Conservation (phyloP, 2,888 invertebrate species). For the Watsonalla binaria region DNA sequence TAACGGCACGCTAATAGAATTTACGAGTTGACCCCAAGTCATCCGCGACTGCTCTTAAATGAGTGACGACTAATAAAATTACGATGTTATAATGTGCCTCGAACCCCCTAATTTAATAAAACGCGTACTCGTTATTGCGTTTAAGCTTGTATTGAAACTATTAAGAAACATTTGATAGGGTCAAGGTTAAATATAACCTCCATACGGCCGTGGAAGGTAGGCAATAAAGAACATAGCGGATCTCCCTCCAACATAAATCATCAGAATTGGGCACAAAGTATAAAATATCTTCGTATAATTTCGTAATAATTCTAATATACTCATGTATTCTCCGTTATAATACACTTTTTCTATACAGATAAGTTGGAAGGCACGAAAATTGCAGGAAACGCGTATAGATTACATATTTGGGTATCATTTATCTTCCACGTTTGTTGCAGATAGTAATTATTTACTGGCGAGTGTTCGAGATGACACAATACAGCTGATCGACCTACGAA, state of each 20-base stretch:
- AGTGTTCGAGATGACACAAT: constrained; percentile 97
- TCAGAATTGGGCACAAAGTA: constrained; percentile 24
- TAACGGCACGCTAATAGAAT: constrained; percentile 23
- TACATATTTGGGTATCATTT: not conserved
- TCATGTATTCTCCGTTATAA: constrained; percentile 24
- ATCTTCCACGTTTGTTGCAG: constrained; percentile 72
- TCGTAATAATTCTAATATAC: constrained; percentile 27
- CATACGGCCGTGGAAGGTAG: constrained; percentile 28
- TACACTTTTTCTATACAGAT: constrained; percentile 15
- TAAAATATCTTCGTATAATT: constrained; percentile 39
- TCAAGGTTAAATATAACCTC: constrained; percentile 43
- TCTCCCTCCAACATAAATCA: constrained; percentile 23
- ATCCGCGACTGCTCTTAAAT: constrained; percentile 31
- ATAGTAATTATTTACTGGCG: constrained; percentile 92
- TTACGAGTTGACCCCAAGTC: constrained; percentile 34
- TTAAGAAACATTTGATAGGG: constrained; percentile 31
- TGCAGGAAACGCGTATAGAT: constrained; percentile 4
- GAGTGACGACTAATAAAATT: constrained; percentile 34
- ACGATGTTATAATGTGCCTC: constrained; percentile 31
- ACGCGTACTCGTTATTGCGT: constrained; percentile 26
- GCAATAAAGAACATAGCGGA: constrained; percentile 35
- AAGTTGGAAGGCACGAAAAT: not conserved
- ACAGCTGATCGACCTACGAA: constrained; percentile 95
- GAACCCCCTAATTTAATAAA: constrained; percentile 42
- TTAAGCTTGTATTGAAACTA: constrained; percentile 29